These are phyloP conservation scores for Chironomus tentans DNA, from an alignment of 2,888 invertebrate species.

Conservation along the genomic window DNA sequence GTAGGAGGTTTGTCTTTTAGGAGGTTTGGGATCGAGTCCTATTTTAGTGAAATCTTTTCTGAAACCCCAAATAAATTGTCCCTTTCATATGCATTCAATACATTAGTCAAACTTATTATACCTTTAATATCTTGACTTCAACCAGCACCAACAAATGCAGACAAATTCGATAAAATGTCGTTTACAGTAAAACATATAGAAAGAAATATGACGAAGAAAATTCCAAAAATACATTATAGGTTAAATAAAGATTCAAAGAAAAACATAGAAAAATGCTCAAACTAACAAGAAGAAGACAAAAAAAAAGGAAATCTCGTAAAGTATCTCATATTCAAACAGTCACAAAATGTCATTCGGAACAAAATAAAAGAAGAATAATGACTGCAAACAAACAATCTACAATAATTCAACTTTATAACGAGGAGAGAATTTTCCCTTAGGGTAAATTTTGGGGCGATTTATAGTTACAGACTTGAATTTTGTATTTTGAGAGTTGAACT, in stretches of 20 bases:
- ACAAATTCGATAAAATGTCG: too few species aligned
- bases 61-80: too few species aligned
- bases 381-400: background rate
- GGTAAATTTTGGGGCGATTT: background rate
- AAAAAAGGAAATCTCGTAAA: background rate
- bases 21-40: too few species aligned
- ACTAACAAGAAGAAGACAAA: background rate
- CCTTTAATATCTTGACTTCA: too few species aligned
- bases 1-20: too few species aligned
- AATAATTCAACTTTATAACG: too few species aligned
- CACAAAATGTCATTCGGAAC: background rate
- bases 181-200: background rate
- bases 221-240: background rate
- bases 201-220: background rate
- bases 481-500: background rate
- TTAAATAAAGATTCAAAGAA: background rate
- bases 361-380: background rate
- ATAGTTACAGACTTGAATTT: background rate
- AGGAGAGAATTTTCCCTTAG: too few species aligned
- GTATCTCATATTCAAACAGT: background rate
- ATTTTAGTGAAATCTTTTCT: too few species aligned
- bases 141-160: too few species aligned
- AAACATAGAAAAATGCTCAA: background rate
- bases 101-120: too few species aligned
- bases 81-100: too few species aligned